Base-by-base conservation (phyloP, 2,888 invertebrate species). In the Pyrrhosoma nymphula region DNA sequence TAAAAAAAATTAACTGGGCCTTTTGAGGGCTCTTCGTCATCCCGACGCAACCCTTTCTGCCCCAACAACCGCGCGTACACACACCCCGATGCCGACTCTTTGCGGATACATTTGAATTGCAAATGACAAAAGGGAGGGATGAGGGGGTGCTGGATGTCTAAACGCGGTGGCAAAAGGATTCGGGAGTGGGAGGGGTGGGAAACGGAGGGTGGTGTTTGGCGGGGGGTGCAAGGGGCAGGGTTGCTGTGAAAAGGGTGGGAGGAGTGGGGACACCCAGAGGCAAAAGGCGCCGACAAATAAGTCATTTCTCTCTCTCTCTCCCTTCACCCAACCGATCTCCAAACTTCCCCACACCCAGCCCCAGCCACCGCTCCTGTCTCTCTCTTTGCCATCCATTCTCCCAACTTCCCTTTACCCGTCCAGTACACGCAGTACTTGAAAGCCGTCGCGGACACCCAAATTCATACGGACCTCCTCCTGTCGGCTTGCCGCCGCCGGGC, bases 21-120 rank as follows among this genome's bases (percentile, higher is more conserved):
- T 82, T 82, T 82, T 82, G 75, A 35, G 75, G 30, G 75, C 75
- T 30, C 75, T 82, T 82, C 75, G 75, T 82, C 75, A 82, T 82
- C 75, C 75, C 75, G 75, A 35, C 35, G 35, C 75, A 82, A 82
- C 75, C 75, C 75, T 82, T 82, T 82, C 75, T 82, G 75, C 75
- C 75, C 75, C 75, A 82, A 82, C 75, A 82, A 82, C 75, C 75
- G 75, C 75, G 60, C 60, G 16, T 60, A 60, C 60, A 35, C 60
- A 35, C 75, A 82, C 75, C 20, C 75, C 35, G 75, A 20, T 82
- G 75, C 75, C 75, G 14, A 30, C 75, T 82, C 89, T 89, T 56
- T 69, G 23, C 63, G 63, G 69, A 39, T 47, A 63, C 63, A 93
- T 93, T 93, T 93, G 93, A 93, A 93, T 93, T 93, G 93, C 93